phyloP scores from a whole-genome alignment of 2,888 invertebrate species.

The Arrhopalites spinosus region DNA sequence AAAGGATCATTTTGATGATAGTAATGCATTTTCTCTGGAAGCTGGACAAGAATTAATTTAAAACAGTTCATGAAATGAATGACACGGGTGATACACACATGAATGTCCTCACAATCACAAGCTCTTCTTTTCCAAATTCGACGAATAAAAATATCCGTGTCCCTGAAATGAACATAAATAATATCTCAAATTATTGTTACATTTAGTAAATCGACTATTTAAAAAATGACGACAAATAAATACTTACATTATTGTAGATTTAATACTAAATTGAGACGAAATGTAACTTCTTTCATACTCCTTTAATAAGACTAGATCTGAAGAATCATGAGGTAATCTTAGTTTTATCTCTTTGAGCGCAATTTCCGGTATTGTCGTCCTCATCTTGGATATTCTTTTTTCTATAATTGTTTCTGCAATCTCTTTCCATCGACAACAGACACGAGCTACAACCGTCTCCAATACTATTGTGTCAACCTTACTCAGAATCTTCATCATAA shows the following conservation, averaged over 20 bases:
- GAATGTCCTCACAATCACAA: slow-evolving; percentile 43
- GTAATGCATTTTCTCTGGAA: slow-evolving; percentile 39
- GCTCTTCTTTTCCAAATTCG: slow-evolving; percentile 33
- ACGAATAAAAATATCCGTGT: slow-evolving; percentile 27
- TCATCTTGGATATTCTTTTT: slow-evolving; percentile 29
- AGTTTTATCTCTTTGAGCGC: slow-evolving; percentile 16
- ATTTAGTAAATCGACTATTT: neutral
- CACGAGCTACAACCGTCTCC: slow-evolving; percentile 32
- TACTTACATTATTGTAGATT: slow-evolving; percentile 12
- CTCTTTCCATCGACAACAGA: slow-evolving; percentile 42
- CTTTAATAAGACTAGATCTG: slow-evolving; percentile 29
- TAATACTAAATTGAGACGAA: slow-evolving; percentile 24
- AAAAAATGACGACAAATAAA: too few species aligned
- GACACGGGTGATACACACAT: slow-evolving; percentile 41
- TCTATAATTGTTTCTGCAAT: slow-evolving; percentile 40
- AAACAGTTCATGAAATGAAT: slow-evolving; percentile 43
- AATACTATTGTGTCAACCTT: slow-evolving; percentile 41
- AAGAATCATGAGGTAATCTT: neutral
- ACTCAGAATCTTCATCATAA: slow-evolving; percentile 43
- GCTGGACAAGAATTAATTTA: slow-evolving; percentile 43
- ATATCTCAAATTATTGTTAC: neutral
- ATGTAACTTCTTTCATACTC: slow-evolving; percentile 38
- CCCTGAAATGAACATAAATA: slow-evolving; percentile 12
- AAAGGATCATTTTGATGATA: slow-evolving; percentile 42
- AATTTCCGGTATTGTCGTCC: slow-evolving; percentile 2